These are phyloP conservation scores for Podarcis lilfordi DNA, from an alignment of 2,797 vertebrate species.

Conservation along the genomic window DNA sequence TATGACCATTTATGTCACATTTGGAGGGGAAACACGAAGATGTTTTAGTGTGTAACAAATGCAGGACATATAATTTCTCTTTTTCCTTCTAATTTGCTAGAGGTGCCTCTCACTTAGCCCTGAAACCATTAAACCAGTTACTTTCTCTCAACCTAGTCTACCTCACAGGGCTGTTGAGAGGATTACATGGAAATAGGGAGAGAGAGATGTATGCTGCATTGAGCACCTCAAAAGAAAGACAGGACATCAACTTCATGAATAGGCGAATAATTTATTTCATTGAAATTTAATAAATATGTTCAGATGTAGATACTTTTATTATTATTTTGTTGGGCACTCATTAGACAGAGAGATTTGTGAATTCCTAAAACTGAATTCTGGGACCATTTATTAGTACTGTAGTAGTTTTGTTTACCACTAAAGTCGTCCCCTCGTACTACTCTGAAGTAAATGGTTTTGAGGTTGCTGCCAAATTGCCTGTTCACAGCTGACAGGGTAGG, in stretches of 20 bases:
- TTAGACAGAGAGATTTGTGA: not conserved
- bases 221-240: not conserved
- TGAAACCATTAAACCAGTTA: too few species aligned
- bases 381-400: not conserved
- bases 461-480: not conserved
- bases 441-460: not conserved
- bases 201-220: not conserved
- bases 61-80: not conserved
- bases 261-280: not conserved
- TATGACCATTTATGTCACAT: constrained; percentile 41
- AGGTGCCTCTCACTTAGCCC: not conserved
- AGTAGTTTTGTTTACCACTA: not conserved
- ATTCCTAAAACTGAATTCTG: not conserved
- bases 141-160: not conserved
- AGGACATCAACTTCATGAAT: not conserved
- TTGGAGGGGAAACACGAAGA: constrained; percentile 19
- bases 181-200: not conserved
- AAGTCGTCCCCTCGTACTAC: not conserved
- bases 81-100: too few species aligned
- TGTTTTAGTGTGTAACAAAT: not conserved
- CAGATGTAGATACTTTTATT: too few species aligned
- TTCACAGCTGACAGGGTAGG: not conserved
- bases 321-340: not conserved
- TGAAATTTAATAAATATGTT: not conserved
- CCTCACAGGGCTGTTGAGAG: not conserved